Evolutionary conservation across 2,797 vertebrate species (phyloP).

Genomic region (Lutjanus campechanus): DNA sequence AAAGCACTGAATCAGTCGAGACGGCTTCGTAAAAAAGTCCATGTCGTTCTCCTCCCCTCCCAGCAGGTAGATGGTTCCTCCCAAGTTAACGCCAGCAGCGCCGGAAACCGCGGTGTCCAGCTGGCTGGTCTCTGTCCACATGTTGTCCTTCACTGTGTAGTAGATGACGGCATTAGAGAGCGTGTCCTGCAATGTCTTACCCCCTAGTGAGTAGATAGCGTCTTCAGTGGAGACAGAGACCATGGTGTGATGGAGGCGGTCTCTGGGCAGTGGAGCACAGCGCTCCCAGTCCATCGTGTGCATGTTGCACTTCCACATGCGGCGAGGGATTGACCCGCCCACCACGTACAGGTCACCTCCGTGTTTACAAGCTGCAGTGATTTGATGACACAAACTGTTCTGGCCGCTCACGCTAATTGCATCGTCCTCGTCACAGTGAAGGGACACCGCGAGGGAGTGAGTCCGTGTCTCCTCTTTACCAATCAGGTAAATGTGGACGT

Average conservation of each 20-base stretch:
- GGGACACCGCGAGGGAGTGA: conserved; percentile 95
- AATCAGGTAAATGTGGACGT: conserved; percentile 98
- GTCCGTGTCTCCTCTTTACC: conserved; percentile 97
- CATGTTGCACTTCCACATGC: conserved; percentile 99
- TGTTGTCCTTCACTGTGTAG: conserved; percentile 96
- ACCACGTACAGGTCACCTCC: conserved; percentile 96
- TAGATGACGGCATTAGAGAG: conserved; percentile 97
- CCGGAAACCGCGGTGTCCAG: conserved; percentile 96
- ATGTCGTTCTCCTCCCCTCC: conserved; percentile 98
- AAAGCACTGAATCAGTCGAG: conserved; percentile 97
- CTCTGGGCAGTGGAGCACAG: conserved; percentile 95
- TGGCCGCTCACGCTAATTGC: conserved; percentile 96
- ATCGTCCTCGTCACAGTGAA: conserved; percentile 96
- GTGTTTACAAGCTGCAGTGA: conserved; percentile 98
- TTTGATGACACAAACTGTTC: conserved; percentile 98
- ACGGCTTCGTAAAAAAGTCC: conserved; percentile 99
- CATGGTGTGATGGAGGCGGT: conserved; percentile 97
- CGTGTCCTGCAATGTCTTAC: conserved; percentile 96
- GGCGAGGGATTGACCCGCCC: conserved; percentile 96
- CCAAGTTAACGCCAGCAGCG: conserved; percentile 95
- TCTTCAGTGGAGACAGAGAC: conserved; percentile 94
- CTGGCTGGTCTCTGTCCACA: conserved; percentile 97
- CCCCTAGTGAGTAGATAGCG: conserved; percentile 95
- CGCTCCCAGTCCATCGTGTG: conserved; percentile 99
- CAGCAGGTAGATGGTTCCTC: conserved; percentile 95